Base-by-base conservation (phyloP, 2,888 invertebrate species). In the Noctua janthina region DNA sequence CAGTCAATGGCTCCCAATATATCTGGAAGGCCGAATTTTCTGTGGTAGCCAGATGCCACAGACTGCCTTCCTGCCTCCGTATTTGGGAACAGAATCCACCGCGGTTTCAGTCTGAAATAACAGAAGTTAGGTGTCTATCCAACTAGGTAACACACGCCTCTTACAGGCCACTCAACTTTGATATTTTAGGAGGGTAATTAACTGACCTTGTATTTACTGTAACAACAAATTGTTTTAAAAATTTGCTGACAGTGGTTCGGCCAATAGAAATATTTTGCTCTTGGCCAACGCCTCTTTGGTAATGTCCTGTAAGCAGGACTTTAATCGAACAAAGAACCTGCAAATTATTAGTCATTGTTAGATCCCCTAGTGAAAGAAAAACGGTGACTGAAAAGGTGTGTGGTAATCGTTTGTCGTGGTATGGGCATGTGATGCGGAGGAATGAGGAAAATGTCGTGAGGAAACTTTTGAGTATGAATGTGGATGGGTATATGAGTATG, bases 1-100 rank as follows among this genome's bases (percentile, higher is more conserved):
- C 62, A 64, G 35, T 64, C 64, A 64, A 64, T 64, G 29, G 62
- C 35, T 35, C 64, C 64, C 17, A 35, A 64, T 64, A 64, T n/a
- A 35, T 35, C 35, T 35, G 35, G 35, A 8, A 64, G 3, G 8
- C 64, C 17, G 17, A 64, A 64, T 29, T 29, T 62, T 62, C 1
- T 62, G 2, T 29, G 29, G 62, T 62, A 62, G 15, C 62, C 29
- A 29, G 35, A 35, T 64, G 39, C 17, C 35, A 35, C 64, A 13
- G 3, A 20, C 20, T 64, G 64, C 35, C 35, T 17, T 64, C 64
- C 64, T 17, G 35, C 35, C 35, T 35, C 64, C 8, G 64, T 64
- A 2, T 35, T 64, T 8, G 64, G 35, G 20, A 35, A 39, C 35
- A 64, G 1, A 35, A 64, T 64, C 35, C 64, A 64, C 10, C 20